Evolutionary conservation across 1,140 invertebrate species (phyloP).

Genomic region (Cydia fagiglandana): DNA sequence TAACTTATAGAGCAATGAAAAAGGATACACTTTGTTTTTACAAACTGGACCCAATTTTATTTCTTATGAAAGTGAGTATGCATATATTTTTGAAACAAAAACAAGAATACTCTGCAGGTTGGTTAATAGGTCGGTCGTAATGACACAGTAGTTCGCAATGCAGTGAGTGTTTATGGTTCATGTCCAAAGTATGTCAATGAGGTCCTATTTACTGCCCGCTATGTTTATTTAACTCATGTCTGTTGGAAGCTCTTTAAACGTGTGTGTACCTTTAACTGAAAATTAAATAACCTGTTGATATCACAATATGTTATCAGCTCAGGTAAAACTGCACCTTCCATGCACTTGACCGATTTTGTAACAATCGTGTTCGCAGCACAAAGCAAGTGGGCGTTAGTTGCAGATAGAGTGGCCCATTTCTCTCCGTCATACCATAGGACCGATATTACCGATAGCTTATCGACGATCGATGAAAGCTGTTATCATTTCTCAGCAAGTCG

Average conservation of each 20-base stretch:
- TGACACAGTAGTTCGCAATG: not conserved
- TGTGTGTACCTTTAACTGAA: not conserved
- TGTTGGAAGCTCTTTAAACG: no score
- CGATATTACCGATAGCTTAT: slow-evolving; percentile 69
- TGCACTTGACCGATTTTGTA: slow-evolving; percentile 11
- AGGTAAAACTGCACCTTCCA: slow-evolving; percentile 1
- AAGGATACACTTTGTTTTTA: no score
- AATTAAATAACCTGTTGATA: not conserved
- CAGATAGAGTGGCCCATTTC: slow-evolving; percentile 64
- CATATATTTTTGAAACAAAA: no score
- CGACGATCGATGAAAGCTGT: slow-evolving; percentile 58
- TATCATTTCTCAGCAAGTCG: not conserved
- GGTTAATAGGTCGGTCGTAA: not conserved
- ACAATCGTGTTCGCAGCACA: slow-evolving; percentile 33
- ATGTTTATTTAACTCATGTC: no score
- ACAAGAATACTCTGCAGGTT: no score
- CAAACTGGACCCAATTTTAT: no score
- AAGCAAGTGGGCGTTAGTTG: slow-evolving; percentile 46
- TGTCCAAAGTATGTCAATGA: not conserved
- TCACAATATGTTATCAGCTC: not conserved
- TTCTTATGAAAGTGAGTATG: no score
- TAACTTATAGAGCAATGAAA: no score
- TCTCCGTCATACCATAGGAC: slow-evolving; percentile 41
- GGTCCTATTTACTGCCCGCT: not conserved
- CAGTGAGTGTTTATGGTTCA: not conserved